These are phyloP conservation scores for Parascotia fuliginaria DNA, from an alignment of 2,888 invertebrate genomes.

Conservation along the genomic window DNA sequence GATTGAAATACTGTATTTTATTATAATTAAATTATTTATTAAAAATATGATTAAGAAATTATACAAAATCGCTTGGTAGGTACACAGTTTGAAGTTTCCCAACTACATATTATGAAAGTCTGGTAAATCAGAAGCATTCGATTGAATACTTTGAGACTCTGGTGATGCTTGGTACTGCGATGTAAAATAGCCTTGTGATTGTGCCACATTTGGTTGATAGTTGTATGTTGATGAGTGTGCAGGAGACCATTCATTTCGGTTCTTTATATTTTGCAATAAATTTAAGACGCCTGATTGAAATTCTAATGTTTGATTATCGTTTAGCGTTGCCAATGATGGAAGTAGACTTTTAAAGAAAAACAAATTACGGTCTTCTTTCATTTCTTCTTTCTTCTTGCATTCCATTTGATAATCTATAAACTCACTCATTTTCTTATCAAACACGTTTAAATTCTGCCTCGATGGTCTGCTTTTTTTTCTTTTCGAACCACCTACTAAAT, in stretches of 20 bases:
- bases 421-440: slow-evolving; percentile 33
- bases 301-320: slow-evolving; percentile 36
- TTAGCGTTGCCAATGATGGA: slow-evolving; percentile 32
- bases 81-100: slow-evolving; percentile 25
- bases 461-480: slow-evolving; percentile 12
- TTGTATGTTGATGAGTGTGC: slow-evolving; percentile 36
- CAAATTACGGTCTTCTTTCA: slow-evolving; percentile 24
- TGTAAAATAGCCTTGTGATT: slow-evolving; percentile 14
- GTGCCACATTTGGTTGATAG: slow-evolving; percentile 34
- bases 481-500: slow-evolving; percentile 20
- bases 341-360: slow-evolving; percentile 37
- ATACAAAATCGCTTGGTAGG: slow-evolving; percentile 16
- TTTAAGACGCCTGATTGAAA: slow-evolving; percentile 27
- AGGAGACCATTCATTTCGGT: slow-evolving; percentile 33
- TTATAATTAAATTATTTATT: slow-evolving; percentile 30
- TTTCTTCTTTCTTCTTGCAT: slow-evolving; percentile 30
- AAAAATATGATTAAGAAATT: slow-evolving; percentile 25
- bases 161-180: slow-evolving; percentile 34
- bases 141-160: slow-evolving; percentile 33
- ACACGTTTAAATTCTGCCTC: slow-evolving; percentile 19
- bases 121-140: slow-evolving; percentile 37
- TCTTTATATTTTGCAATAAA: slow-evolving; percentile 34
- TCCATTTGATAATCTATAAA: slow-evolving; percentile 32
- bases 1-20: slow-evolving; percentile 26
- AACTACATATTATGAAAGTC: slow-evolving; percentile 38